A percentile compares a stretch with the other conserved stretches of the same genome.
These are phyloP conservation scores for Drosophila greeni DNA, from an alignment of 2,888 invertebrate species.

Conservation along the genomic window DNA sequence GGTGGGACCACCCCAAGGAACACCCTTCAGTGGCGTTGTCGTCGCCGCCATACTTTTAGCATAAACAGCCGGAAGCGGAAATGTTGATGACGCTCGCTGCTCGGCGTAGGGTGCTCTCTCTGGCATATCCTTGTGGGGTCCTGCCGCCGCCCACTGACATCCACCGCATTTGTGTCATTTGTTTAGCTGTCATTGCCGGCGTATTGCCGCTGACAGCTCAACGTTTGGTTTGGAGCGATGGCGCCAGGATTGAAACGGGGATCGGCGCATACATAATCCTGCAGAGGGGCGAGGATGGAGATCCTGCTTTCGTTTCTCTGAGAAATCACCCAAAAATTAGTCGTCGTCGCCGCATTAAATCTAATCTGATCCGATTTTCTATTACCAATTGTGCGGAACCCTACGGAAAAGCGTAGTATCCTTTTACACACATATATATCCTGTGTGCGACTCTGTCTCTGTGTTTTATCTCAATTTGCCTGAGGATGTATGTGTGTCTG, in stretches of 20 bases:
- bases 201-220: constrained; percentile 68
- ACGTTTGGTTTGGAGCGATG: constrained; percentile 36
- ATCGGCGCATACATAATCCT: constrained; percentile 11
- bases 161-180: constrained; percentile 62
- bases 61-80: constrained; percentile 71
- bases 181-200: constrained; percentile 73
- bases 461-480: constrained; percentile 44
- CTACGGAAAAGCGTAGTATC: neutral
- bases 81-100: constrained; percentile 63
- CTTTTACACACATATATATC: constrained; percentile 21
- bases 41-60: constrained; percentile 69
- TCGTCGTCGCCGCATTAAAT: constrained; percentile 69
- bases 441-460: constrained; percentile 15
- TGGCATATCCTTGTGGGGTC: constrained; percentile 27
- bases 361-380: constrained; percentile 73
- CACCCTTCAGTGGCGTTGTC: constrained; percentile 42
- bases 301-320: constrained; percentile 48
- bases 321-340: constrained; percentile 70
- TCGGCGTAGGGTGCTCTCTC: constrained; percentile 9
- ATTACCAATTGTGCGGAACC: constrained; percentile 62
- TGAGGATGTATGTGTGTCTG: constrained; percentile 32
- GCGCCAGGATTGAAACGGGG: constrained; percentile 50
- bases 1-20: constrained; percentile 4
- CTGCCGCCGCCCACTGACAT: constrained; percentile 31
- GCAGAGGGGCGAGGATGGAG: neutral